Base-by-base conservation (phyloP, 2,888 invertebrate species). In the Eupithecia abbreviata region DNA sequence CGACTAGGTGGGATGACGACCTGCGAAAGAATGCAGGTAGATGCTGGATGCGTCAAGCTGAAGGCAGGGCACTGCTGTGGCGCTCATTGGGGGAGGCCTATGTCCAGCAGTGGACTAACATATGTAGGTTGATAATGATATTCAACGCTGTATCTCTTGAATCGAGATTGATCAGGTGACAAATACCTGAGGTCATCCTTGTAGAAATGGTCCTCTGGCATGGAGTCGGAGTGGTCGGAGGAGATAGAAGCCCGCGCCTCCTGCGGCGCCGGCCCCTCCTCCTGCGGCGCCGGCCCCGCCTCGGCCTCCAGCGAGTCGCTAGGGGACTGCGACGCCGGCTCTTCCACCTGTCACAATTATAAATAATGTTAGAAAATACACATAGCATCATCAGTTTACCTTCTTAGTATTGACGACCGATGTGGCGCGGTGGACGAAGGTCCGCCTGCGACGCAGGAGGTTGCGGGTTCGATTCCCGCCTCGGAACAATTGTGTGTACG, bases 171-270 rank as follows among this genome's bases (percentile, higher is more conserved):
- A 51, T 51, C 51, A 1, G 15, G n/a, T 51, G 51, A 51, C 15
- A 18, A 9, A 3, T 18, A 93, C 93, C 93, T 92, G 58, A 94
- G 84, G 75, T 94, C 94, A 43, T 94, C 94, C 69, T 91, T 92
- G 76, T 93, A 94, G 81, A 88, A 93, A 62, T 93, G 91, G 65
- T 90, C 88, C 0, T 80, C 80, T 30, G 76, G 70, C 18, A 47
- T 7, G 1, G 75, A 76, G 3, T 65, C 10, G 10, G 75, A 73
- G 0, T 43, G 9, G 7, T 45, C 6, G 15, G 66, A 42, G 45
- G 42, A n/a, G 67, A 5, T n/a, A 3, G 67, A 43, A n/a, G 7
- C 1, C n/a, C 43, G 42, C 67, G 42, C 0, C n/a, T 15, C 13
- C 30, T 30, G 30, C 5, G 67, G 43, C 13, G 15, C n/a, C 9